Conservation (phyloP, 2,113 vertebrate species). For the Saccopteryx leptura region DNA sequence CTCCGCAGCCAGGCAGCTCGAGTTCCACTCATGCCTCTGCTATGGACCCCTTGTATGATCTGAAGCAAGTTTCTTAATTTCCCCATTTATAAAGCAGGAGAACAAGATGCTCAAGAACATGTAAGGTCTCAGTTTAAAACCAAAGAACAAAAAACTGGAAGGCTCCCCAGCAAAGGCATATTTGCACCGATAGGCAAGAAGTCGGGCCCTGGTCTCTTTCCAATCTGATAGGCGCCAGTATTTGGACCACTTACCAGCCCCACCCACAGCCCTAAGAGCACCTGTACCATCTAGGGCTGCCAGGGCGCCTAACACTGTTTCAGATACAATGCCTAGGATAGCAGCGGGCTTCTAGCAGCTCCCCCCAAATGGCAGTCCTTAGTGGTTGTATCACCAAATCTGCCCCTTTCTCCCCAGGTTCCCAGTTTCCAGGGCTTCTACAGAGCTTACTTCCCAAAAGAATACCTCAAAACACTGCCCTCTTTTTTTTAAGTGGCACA, state of each 20-base stretch:
- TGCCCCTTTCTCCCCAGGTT: neutral
- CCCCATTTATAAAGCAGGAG: neutral
- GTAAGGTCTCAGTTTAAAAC: neutral
- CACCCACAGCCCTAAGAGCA: neutral
- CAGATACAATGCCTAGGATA: neutral
- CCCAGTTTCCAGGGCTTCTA: neutral
- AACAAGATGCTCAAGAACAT: neutral
- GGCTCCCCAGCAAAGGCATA: neutral
- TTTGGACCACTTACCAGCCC: neutral
- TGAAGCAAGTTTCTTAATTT: neutral
- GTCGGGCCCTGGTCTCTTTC: neutral
- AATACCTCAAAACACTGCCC: neutral
- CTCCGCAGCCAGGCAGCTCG: neutral
- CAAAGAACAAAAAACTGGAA: neutral
- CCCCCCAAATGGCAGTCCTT: neutral
- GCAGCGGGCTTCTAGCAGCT: neutral
- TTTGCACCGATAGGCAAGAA: neutral
- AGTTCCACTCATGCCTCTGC: neutral
- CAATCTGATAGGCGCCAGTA: neutral
- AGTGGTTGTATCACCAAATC: neutral
- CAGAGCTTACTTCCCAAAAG: neutral
- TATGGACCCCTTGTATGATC: neutral
- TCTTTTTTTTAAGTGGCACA: neutral
- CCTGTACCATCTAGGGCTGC: fast-evolving
- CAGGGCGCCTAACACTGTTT: neutral